Conservation (phyloP, 2,113 vertebrate species). For the Hippocampus barbouri region DNA sequence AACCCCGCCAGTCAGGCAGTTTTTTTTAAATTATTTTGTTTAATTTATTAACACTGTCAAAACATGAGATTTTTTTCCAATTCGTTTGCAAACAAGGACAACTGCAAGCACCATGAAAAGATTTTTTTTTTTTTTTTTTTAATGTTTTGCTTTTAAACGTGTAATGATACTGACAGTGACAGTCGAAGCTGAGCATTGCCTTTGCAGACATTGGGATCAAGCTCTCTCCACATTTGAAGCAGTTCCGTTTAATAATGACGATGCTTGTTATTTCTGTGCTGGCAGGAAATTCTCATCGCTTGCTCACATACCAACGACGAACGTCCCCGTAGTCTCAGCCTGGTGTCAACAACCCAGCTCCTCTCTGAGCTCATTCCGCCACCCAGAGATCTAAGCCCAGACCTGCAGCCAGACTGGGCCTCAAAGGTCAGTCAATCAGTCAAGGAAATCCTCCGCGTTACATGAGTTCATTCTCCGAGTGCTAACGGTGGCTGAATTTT, state of each 20-base stretch:
- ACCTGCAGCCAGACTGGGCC: slow-evolving; percentile 72
- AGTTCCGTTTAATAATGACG: neutral
- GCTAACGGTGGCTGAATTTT: neutral
- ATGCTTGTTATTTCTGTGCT: slow-evolving; percentile 20
- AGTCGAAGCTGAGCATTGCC: too few relatives aligned
- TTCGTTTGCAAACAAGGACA: too few relatives aligned
- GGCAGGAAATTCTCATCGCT: slow-evolving; percentile 69
- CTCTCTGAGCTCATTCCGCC: slow-evolving; percentile 69
- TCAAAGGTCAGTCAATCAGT: slow-evolving; percentile 56
- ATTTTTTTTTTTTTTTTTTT: too few relatives aligned
- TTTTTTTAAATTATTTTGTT: too few relatives aligned
- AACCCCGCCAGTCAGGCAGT: too few relatives aligned
- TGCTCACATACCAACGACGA: slow-evolving; percentile 68
- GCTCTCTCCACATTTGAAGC: neutral
- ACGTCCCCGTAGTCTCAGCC: slow-evolving; percentile 75
- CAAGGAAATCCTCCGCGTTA: neutral
- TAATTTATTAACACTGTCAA: too few relatives aligned
- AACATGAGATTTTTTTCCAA: too few relatives aligned
- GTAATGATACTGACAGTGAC: too few relatives aligned
- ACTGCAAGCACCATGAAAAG: too few relatives aligned
- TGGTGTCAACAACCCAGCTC: slow-evolving; percentile 77
- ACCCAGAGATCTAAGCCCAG: slow-evolving; percentile 56
- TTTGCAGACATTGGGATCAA: too few relatives aligned
- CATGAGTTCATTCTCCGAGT: neutral
- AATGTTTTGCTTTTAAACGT: too few relatives aligned